Evolutionary conservation across 2,113 vertebrate species (phyloP).

Genomic region (human): DNA sequence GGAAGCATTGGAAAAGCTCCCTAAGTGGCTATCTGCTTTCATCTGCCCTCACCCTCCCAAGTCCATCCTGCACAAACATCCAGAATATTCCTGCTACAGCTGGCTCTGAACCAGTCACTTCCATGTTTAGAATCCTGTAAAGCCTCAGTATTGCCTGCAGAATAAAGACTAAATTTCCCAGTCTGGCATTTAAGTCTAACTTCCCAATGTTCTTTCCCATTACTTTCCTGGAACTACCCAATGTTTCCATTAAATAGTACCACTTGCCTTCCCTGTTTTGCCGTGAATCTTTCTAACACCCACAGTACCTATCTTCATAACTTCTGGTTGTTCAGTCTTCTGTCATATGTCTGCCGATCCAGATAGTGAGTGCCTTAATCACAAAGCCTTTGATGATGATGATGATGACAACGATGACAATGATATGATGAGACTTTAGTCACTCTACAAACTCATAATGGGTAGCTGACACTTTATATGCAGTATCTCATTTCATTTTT

Average conservation of each 20-base stretch:
- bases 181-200: background rate
- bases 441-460: background rate
- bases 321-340: background rate
- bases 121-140: background rate
- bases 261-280: background rate
- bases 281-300: background rate
- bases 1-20: background rate
- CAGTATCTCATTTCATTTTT: background rate
- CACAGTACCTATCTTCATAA: background rate
- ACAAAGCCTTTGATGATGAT: slow-evolving; percentile 34
- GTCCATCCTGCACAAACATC: background rate
- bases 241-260: background rate
- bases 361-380: background rate
- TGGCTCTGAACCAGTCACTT: background rate
- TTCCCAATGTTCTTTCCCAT: background rate
- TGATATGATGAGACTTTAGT: background rate
- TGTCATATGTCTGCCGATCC: background rate
- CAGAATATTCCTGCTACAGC: background rate
- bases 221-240: background rate
- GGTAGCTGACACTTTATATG: background rate
- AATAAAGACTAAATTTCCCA: background rate
- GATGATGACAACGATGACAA: background rate
- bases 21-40: background rate
- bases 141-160: background rate
- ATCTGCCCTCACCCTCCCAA: background rate